A percentile compares a stretch with the other conserved stretches of the same genome.
Evolutionary conservation across 2,113 vertebrate species (phyloP).

Genomic region (Anarrhichthys ocellatus): DNA sequence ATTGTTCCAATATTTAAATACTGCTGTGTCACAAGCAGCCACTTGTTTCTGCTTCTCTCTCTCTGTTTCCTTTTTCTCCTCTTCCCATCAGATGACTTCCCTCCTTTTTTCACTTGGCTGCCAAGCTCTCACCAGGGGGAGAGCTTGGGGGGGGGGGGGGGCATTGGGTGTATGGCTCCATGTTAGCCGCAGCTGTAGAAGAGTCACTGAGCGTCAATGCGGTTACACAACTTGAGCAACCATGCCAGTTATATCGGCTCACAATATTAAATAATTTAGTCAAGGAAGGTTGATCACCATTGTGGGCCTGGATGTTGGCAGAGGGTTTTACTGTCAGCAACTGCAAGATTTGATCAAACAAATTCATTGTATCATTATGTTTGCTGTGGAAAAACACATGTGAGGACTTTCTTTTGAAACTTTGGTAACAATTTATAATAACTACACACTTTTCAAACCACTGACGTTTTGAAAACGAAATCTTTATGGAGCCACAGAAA

Average conservation of each 20-base stretch:
- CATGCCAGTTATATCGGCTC: slow-evolving; percentile 36
- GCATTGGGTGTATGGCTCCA: slow-evolving; percentile 40
- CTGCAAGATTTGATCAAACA: neutral
- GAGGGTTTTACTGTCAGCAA: neutral
- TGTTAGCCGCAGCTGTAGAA: slow-evolving; percentile 65
- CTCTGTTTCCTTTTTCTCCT: slow-evolving; percentile 15
- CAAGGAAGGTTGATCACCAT: neutral
- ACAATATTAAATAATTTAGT: slow-evolving; percentile 46
- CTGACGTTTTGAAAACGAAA: neutral
- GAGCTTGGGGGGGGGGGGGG: slow-evolving; percentile 9
- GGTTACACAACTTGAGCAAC: slow-evolving; percentile 40
- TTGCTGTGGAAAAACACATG: neutral
- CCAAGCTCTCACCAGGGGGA: slow-evolving; percentile 37
- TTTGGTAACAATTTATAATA: no score
- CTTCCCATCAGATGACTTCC: slow-evolving; percentile 23
- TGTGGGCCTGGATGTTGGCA: slow-evolving; percentile 20
- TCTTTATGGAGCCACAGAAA: neutral
- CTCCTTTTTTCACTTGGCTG: slow-evolving; percentile 13
- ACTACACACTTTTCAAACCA: neutral
- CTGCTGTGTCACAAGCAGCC: slow-evolving; percentile 16
- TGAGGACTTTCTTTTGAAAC: neutral
- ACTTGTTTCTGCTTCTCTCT: slow-evolving; percentile 35
- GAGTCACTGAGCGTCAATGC: slow-evolving; percentile 47
- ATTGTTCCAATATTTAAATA: slow-evolving; percentile 4
- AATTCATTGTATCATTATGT: slow-evolving; percentile 14